Percentiles rank a stretch among this genome's conserved stretches.
These are phyloP conservation scores for Acronicta alni DNA, from an alignment of 2,888 invertebrate species.

Conservation along the genomic window DNA sequence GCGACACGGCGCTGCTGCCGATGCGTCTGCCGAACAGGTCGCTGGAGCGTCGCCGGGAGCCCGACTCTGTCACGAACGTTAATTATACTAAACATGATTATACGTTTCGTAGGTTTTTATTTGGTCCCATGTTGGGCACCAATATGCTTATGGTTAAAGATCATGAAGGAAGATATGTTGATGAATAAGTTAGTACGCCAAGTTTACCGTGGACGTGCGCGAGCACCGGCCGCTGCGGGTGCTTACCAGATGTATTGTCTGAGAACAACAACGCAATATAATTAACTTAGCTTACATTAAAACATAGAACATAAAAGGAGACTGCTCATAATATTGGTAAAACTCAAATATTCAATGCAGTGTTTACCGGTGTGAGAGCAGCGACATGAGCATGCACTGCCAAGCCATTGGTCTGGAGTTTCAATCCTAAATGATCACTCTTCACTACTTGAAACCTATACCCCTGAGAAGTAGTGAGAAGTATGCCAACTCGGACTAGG, in stretches of 20 bases:
- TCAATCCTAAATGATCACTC: no score
- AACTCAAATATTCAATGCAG: no score
- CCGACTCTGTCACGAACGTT: conserved; percentile 61
- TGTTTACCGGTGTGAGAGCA: no score
- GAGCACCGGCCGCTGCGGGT: conserved; percentile 66
- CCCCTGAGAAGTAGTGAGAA: no score
- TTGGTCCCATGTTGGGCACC: conserved; percentile 6
- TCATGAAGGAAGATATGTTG: no score
- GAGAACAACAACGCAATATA: conserved; percentile 40
- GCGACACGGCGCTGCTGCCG: conserved; percentile 76
- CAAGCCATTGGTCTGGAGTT: no score
- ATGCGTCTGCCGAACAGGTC: conserved; percentile 70
- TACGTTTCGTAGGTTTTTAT: not conserved
- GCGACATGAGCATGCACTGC: no score
- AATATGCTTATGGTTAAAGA: not conserved
- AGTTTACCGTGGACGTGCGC: conserved; percentile 49
- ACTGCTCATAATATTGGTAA: no score
- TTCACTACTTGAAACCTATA: no score
- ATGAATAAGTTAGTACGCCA: not conserved
- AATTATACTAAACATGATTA: not conserved
- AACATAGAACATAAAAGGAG: no score
- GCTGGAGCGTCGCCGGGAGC: conserved; percentile 67
- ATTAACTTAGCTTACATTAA: no score
- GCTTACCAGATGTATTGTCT: conserved; percentile 71
- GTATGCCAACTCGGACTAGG: no score